Evolutionary conservation across 2,888 invertebrate species (phyloP), one percentile per base, ranked within the genome.

Genomic region (Eupeodes latifasciatus): DNA sequence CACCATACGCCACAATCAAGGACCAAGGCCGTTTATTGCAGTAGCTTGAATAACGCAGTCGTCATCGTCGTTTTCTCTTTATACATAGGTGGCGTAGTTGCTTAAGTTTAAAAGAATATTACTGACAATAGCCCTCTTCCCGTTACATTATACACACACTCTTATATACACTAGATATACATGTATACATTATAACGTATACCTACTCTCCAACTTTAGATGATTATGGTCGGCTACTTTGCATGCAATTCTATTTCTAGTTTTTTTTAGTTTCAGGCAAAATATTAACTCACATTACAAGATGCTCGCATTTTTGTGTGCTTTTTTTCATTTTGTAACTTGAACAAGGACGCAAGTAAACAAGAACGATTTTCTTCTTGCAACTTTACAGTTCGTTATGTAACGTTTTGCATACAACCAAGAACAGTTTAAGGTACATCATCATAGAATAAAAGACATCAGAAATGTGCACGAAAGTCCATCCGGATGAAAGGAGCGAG

Each of bases 201-300:
- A 36, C 5, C 36, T 78, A 27, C 67, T 19, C 40, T 12, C 16
- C 16, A 16, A 36, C 34, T 72, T 76, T 71, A 36, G 34, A 44
- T 12, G 19, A 19, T 40, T 11, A 27, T 74, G 59, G 72, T 59
- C 59, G 55, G 51, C 55, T 57, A 44, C 66, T 69, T 71, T 55
- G 53, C 55, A 53, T 71, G 40, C 47, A 53, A 71, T 75, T 76
- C 19, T 34, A 67, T 34, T 34, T 19, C 51, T 85, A n/a, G 64
- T 19, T 53, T 67, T 40, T 40, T 40, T 40, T 40, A 62, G 59
- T 82, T 82, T 51, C n/a, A 36, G 16, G 44, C 55, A 34, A 79
- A 82, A 75, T 79, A 81, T 79, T 79, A 82, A 78, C 78, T 86
- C 51, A 57, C 74, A 57, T 82, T 85, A 85, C 40, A 40, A 40